phyloP scores from a whole-genome alignment of 2,113 vertebrate genomes.

The Fregata magnificens region DNA sequence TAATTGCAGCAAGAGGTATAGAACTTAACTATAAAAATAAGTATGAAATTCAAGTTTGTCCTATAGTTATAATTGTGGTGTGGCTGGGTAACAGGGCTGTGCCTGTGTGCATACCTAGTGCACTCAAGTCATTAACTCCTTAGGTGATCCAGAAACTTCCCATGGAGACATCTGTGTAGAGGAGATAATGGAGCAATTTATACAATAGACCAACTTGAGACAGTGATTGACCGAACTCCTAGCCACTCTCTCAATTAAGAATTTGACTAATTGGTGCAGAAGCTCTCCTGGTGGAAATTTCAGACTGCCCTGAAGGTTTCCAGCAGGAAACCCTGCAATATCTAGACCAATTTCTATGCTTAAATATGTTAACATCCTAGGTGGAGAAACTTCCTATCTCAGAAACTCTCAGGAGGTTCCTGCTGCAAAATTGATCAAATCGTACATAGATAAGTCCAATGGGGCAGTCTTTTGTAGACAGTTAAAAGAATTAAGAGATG shows the following conservation, averaged over 20 bases:
- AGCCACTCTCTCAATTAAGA: slow-evolving; percentile 25
- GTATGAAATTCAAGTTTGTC: neutral
- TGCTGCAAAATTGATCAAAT: neutral
- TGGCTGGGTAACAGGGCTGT: neutral
- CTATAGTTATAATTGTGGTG: neutral
- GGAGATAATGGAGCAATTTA: slow-evolving; percentile 43
- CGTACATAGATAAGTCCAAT: neutral
- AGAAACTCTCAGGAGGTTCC: neutral
- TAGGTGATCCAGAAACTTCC: slow-evolving; percentile 7
- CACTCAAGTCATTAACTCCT: slow-evolving; percentile 38
- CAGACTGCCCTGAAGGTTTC: slow-evolving; percentile 25
- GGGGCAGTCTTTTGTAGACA: neutral
- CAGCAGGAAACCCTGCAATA: neutral
- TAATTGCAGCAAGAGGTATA: neutral
- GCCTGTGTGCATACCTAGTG: neutral
- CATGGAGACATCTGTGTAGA: neutral
- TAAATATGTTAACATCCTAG: slow-evolving; percentile 32
- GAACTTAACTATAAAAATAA: neutral
- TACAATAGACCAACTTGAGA: neutral
- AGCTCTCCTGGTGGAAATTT: slow-evolving; percentile 1
- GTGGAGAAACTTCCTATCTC: neutral
- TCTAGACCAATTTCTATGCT: slow-evolving; percentile 3
- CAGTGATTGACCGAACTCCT: neutral
- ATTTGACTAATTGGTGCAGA: slow-evolving; percentile 32
- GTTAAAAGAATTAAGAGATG: neutral